These are phyloP conservation scores for Pomatorhinus ruficollis DNA, from an alignment of 2,113 vertebrate species.

Conservation along the genomic window DNA sequence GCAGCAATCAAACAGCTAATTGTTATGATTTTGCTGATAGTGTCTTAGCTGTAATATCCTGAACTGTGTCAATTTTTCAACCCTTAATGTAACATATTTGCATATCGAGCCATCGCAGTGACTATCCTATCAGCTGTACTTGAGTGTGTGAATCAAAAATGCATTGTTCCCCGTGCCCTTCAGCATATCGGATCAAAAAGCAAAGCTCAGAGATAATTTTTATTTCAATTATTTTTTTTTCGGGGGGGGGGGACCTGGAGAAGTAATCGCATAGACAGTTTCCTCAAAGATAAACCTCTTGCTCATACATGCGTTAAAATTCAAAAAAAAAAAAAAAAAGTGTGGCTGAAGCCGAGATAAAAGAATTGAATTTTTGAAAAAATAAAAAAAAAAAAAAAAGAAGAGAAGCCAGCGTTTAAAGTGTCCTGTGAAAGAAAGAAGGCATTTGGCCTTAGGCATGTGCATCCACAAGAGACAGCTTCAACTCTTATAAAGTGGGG, in stretches of 20 bases:
- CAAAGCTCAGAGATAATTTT: constrained; percentile 36
- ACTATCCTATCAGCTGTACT: constrained; percentile 78
- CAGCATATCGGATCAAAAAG: constrained; percentile 52
- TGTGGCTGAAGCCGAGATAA: constrained; percentile 42
- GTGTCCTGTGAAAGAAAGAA: constrained; percentile 64
- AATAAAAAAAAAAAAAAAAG: background rate
- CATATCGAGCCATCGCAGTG: constrained; percentile 79
- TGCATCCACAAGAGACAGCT: constrained; percentile 62
- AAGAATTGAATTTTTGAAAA: constrained; percentile 57
- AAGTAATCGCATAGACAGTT: constrained; percentile 1
- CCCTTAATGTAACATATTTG: constrained; percentile 78
- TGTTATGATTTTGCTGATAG: constrained; percentile 67
- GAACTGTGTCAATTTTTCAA: constrained; percentile 79
- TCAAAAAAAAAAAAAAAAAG: too few species aligned
- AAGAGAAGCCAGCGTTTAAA: constrained; percentile 38
- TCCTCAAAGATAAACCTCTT: constrained; percentile 10
- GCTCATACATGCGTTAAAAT: constrained; percentile 54
- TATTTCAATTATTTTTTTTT: constrained; percentile 10
- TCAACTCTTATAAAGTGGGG: constrained; percentile 75
- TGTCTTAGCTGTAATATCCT: constrained; percentile 65
- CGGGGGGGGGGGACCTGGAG: background rate
- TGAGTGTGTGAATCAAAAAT: constrained; percentile 73
- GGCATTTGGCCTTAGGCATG: constrained; percentile 76
- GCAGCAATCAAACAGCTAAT: constrained; percentile 70
- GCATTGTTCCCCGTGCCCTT: constrained; percentile 75